A percentile compares a stretch with the other conserved stretches of the same genome.
Evolutionary conservation across 2,113 vertebrate genomes (phyloP).

Genomic region (Psammodynastes pulverulentus): DNA sequence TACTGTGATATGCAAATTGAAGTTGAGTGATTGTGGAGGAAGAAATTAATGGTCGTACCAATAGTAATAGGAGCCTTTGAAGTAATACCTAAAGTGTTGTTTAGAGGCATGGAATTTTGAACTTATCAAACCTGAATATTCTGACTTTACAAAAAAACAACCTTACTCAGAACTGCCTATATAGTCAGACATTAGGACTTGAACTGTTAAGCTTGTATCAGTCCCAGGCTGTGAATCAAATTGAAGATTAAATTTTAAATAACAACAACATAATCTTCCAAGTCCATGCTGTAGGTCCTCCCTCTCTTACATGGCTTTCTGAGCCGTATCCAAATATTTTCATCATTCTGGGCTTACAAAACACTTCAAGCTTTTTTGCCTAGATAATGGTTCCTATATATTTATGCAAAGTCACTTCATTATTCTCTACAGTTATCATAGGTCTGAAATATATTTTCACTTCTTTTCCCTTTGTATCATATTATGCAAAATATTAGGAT

Average conservation of each 20-base stretch:
- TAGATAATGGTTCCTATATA: neutral
- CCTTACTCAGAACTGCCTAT: neutral
- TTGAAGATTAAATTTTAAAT: neutral
- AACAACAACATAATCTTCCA: neutral
- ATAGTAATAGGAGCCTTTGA: too few species aligned
- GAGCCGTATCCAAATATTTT: neutral
- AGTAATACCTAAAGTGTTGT: too few species aligned
- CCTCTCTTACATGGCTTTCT: neutral
- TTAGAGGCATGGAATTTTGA: too few species aligned
- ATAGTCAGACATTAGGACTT: neutral
- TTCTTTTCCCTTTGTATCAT: constrained; percentile 84
- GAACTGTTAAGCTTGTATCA: neutral
- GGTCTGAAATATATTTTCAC: constrained; percentile 71
- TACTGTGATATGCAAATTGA: too few species aligned
- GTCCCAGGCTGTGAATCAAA: neutral
- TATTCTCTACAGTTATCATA: constrained; percentile 17
- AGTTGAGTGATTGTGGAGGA: too few species aligned
- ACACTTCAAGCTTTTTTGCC: neutral
- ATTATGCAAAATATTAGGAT: constrained; percentile 79
- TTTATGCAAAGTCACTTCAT: neutral
- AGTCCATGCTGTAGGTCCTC: neutral
- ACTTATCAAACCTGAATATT: neutral
- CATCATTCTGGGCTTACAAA: neutral
- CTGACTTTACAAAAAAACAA: neutral
- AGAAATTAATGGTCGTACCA: too few species aligned